These are phyloP conservation scores for Tachycineta bicolor DNA, from an alignment of 2,113 vertebrate genomes.

Conservation along the genomic window DNA sequence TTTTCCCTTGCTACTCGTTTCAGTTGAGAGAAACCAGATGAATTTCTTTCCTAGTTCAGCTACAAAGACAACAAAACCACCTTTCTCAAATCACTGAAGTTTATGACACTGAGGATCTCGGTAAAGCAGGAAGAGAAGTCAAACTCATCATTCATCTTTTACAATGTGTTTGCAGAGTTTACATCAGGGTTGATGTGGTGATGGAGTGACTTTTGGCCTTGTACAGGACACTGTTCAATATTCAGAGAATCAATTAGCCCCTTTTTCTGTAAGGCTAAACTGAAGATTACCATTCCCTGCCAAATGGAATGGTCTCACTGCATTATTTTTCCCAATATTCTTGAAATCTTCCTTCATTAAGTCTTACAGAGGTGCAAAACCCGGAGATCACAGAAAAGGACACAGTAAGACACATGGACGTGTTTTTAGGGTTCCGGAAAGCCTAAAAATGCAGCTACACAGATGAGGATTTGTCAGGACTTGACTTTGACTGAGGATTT, in stretches of 20 bases:
- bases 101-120: not conserved
- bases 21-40: not conserved
- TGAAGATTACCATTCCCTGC: not conserved
- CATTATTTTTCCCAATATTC: not conserved
- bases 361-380: not conserved
- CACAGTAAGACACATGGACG: not conserved
- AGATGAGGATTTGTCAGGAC: not conserved
- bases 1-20: not conserved
- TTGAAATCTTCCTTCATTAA: not conserved
- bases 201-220: not conserved
- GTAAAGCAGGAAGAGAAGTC: not conserved
- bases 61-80: not conserved
- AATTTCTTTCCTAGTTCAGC: not conserved
- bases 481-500: not conserved
- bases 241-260: not conserved
- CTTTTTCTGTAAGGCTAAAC: not conserved
- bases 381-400: not conserved
- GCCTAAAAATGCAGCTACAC: not conserved
- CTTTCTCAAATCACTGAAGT: not conserved
- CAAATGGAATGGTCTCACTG: not conserved
- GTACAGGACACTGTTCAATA: not conserved
- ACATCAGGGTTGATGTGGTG: not conserved
- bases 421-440: not conserved
- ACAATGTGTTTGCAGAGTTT: not conserved
- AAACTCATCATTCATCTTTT: not conserved